Percentiles rank a stretch among this genome's conserved stretches.
Evolutionary conservation across 1,140 invertebrate species (phyloP).

Genomic region (Maconellicoccus hirsutus): DNA sequence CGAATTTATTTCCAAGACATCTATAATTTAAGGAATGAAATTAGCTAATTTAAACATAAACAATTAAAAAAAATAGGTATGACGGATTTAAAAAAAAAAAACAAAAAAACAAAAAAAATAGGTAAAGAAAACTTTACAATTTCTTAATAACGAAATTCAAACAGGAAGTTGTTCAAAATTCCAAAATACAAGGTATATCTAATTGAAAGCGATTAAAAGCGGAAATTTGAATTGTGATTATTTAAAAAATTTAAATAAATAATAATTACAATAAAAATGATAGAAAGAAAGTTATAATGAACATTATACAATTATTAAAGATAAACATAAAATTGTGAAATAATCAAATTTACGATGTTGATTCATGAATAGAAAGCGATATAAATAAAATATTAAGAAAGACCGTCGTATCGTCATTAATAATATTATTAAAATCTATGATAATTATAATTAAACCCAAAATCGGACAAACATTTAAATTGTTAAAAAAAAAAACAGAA

Average conservation of each 20-base stretch:
- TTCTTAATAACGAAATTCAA: background rate
- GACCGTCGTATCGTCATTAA: background rate
- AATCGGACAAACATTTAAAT: background rate
- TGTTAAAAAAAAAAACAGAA: background rate
- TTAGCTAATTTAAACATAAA: background rate
- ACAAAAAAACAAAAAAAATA: background rate
- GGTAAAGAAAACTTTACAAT: background rate
- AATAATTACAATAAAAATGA: background rate
- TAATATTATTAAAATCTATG: conserved; percentile 1
- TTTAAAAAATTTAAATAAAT: background rate
- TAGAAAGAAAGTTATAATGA: conserved; percentile 3
- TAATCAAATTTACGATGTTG: background rate
- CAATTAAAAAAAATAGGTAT: background rate
- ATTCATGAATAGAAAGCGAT: background rate
- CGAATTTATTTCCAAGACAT: background rate
- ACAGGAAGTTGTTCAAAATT: background rate
- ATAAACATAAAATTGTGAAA: conserved; percentile 1
- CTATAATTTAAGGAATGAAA: conserved; percentile 9
- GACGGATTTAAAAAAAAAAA: background rate
- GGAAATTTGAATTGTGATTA: background rate
- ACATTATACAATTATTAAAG: background rate
- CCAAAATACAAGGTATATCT: background rate
- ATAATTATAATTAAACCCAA: background rate
- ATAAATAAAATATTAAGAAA: conserved; percentile 1
- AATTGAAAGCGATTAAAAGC: background rate